Base-by-base conservation (phyloP, 2,113 vertebrate species). In the Semicossyphus pulcher region DNA sequence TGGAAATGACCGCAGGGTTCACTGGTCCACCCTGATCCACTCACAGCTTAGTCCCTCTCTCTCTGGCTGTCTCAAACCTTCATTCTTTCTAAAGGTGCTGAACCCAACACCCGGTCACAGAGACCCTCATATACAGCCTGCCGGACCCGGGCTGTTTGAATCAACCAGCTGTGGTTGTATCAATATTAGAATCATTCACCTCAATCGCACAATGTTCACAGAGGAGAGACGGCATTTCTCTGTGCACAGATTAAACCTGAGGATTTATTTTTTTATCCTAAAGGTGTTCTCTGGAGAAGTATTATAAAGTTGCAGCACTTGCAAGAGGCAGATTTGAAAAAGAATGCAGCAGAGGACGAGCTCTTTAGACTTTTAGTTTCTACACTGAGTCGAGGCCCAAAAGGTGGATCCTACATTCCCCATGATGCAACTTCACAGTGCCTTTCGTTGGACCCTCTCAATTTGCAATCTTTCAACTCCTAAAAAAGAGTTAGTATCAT, bases 1-100 rank as follows among this genome's bases (percentile, higher is more conserved):
- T 87, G 78, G 83, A 90, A 89, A 86, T 72, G 74, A 73, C 82
- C 72, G 51, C 58, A 25, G 80, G 76, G 79, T 61, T 72, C 10
- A 2, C 21, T 20, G 76, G 77, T 68, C 42, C 56, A 42, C 29
- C 48, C 53, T 52, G 73, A 85, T 88, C 75, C 65, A 78, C 70
- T 83, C 76, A 39, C 25, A 26, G 59, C 74, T 69, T 26, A 34
- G 57, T 64, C 58, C n/a, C 26, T n/a, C 44, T 20, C 45, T 44
- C 47, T 23, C 41, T 11, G 37, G 37, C 34, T 21, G 34, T 39
- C 26, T 72, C 53, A 48, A 54, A 36, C 64, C 11, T 4, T 56
- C 32, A 65, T 28, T 41, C n/a, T 72, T 63, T 71, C 63, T 7
- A 5, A 60, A 59, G 64, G 54, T n/a, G 21, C 7, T 14, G 15